phyloP scores from a whole-genome alignment of 2,113 vertebrate species.

The Litocranius walleri region DNA sequence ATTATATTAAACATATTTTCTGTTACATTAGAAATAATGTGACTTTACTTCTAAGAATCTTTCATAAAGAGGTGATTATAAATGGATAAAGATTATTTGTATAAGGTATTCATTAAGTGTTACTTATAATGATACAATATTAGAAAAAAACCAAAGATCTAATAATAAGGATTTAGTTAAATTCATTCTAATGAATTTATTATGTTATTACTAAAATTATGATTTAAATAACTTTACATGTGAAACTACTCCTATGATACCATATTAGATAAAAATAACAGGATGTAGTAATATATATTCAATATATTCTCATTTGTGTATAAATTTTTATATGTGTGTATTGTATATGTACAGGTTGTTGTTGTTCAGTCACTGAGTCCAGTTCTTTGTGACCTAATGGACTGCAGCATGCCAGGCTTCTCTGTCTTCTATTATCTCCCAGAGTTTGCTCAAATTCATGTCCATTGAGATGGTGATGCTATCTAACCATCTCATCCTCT shows the following conservation, averaged over 20 bases:
- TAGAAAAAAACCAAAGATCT: background rate
- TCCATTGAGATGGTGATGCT: background rate
- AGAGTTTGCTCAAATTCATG: background rate
- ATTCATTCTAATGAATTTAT: background rate
- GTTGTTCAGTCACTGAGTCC: background rate
- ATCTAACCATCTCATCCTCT: background rate
- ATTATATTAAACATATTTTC: background rate
- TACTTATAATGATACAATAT: background rate
- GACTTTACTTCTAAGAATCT: background rate
- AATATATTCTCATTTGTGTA: background rate
- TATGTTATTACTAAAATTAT: background rate
- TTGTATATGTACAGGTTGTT: accelerated
- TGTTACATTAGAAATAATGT: background rate
- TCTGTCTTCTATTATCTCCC: background rate
- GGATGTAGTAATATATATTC: background rate
- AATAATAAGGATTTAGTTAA: background rate
- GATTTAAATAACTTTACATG: background rate
- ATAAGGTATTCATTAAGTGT: background rate
- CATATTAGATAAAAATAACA: background rate
- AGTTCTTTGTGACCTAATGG: background rate
- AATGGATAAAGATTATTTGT: background rate
- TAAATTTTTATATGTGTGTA: background rate
- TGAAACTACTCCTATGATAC: background rate
- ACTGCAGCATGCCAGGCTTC: background rate
- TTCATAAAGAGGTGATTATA: background rate